phyloP scores from a whole-genome alignment of 1,140 invertebrate genomes.

The Cylas formicarius region DNA sequence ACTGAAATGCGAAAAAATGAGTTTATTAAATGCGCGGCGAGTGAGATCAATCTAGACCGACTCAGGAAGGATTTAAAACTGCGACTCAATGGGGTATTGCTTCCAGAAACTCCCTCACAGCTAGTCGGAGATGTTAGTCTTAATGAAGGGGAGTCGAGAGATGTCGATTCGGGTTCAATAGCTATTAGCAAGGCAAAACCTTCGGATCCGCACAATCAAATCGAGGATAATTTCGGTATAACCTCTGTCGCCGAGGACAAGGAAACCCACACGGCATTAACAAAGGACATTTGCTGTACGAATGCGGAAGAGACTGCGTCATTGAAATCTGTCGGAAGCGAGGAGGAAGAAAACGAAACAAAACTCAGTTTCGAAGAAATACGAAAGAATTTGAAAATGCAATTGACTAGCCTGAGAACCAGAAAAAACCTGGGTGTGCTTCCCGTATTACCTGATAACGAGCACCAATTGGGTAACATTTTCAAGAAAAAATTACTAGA shows the following conservation, averaged over 20 bases:
- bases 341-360: not conserved
- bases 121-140: no score
- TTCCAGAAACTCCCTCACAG: no score
- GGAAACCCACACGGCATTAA: not conserved
- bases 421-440: constrained; percentile 24
- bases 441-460: constrained; percentile 3
- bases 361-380: constrained; percentile 20
- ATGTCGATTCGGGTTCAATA: no score
- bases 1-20: no score
- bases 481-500: not conserved
- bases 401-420: constrained; percentile 26
- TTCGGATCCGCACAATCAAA: not conserved
- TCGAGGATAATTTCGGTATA: not conserved
- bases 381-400: constrained; percentile 25
- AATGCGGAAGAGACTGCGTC: not conserved
- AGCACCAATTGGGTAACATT: not conserved
- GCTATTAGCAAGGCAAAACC: not conserved
- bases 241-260: not conserved
- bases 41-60: no score
- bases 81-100: no score
- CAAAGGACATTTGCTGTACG: not conserved
- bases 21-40: no score
- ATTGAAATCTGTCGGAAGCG: not conserved
- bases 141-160: no score
- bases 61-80: no score